Evolutionary conservation across 2,113 vertebrate species (phyloP).

Genomic region (Tichodroma muraria): DNA sequence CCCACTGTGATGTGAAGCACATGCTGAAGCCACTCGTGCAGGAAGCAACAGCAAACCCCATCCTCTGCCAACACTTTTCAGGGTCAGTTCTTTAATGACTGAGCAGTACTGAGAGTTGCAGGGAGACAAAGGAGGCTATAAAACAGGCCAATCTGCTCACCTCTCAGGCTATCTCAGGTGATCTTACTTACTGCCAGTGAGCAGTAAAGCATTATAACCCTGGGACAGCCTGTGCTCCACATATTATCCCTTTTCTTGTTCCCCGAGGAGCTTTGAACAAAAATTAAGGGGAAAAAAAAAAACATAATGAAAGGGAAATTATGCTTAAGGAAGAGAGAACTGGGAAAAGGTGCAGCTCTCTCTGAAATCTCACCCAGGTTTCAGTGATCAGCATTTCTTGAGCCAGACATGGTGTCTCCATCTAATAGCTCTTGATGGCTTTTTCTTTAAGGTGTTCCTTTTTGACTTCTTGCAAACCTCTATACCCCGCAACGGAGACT

Average conservation of each 20-base stretch:
- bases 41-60: background rate
- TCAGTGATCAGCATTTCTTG: background rate
- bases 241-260: background rate
- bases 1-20: background rate
- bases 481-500: background rate
- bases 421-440: background rate
- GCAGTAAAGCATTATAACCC: constrained; percentile 8
- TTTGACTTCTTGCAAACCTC: constrained; percentile 4
- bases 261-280: background rate
- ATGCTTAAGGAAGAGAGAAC: background rate
- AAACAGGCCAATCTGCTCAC: background rate
- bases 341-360: background rate
- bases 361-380: background rate
- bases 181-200: background rate
- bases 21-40: background rate
- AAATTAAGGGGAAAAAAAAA: background rate
- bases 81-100: background rate
- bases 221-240: background rate
- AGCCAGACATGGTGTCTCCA: constrained; percentile 27
- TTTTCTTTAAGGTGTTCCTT: constrained; percentile 2
- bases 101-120: background rate
- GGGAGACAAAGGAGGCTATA: background rate
- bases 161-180: background rate
- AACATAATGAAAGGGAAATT: background rate
- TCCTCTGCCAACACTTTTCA: background rate